A percentile compares a stretch with the other conserved stretches of the same genome.
Evolutionary conservation across 2,888 invertebrate species (phyloP).

Genomic region (Leucophora obtusa): DNA sequence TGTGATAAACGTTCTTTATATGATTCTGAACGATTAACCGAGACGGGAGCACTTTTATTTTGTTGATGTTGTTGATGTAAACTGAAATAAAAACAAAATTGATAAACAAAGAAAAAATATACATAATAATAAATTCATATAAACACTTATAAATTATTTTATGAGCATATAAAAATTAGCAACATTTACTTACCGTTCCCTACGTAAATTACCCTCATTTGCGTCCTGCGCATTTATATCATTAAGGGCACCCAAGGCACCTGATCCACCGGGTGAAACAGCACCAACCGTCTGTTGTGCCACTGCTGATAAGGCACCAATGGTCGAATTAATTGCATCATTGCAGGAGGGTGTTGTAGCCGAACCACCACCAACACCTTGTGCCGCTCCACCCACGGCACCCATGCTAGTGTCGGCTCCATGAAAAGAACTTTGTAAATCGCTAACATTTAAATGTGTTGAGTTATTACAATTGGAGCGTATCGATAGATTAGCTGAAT

Average conservation of each 20-base stretch:
- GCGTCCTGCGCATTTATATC: conserved; percentile 75
- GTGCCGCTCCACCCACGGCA: conserved; percentile 44
- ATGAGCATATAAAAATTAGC: not conserved
- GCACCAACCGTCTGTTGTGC: conserved; percentile 63
- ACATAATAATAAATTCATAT: not conserved
- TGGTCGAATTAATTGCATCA: conserved; percentile 36
- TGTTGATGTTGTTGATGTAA: conserved; percentile 72
- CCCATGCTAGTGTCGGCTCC: conserved; percentile 64
- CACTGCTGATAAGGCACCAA: conserved; percentile 52
- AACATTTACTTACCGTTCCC: conserved; percentile 70
- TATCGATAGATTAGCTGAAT: conserved; percentile 74
- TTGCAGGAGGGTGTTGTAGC: conserved; percentile 39
- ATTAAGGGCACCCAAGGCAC: conserved; percentile 49
- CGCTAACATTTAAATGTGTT: conserved; percentile 65
- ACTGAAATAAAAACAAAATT: conserved; percentile 60
- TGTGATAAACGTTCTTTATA: conserved; percentile 85
- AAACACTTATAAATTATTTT: not conserved
- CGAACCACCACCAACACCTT: conserved; percentile 48
- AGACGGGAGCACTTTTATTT: conserved; percentile 78
- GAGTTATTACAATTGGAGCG: conserved; percentile 74
- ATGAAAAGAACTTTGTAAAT: conserved; percentile 71
- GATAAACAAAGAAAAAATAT: too few relatives aligned
- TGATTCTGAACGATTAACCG: conserved; percentile 85
- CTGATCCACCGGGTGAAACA: conserved; percentile 46
- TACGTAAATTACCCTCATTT: conserved; percentile 70